Conservation (phyloP, 2,113 vertebrate genomes). For the Calyptomena viridis region DNA sequence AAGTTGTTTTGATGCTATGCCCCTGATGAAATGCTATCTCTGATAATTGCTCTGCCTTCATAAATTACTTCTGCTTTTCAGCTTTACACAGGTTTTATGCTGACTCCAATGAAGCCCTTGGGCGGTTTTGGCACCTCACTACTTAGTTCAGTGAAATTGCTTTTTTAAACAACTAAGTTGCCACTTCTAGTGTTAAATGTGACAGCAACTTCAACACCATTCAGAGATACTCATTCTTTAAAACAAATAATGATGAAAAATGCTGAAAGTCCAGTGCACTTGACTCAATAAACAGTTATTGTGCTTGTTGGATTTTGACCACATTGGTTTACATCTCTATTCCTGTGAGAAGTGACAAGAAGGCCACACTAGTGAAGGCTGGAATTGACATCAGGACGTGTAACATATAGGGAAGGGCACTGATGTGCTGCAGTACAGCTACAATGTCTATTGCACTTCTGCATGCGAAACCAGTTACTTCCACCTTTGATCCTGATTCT, state of each 20-base stretch:
- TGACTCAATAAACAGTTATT: not conserved
- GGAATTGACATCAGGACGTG: not conserved
- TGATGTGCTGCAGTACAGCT: not conserved
- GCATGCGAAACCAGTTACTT: not conserved
- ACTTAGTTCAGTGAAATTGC: not conserved
- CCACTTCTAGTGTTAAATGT: not conserved
- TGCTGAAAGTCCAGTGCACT: not conserved
- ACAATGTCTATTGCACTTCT: not conserved
- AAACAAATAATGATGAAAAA: not conserved
- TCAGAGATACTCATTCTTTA: not conserved
- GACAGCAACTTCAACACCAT: not conserved
- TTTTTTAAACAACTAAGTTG: not conserved
- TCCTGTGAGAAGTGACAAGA: not conserved
- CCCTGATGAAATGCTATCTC: not conserved
- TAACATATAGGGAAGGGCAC: not conserved
- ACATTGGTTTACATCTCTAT: not conserved
- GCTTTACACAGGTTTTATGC: not conserved
- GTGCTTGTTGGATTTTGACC: not conserved
- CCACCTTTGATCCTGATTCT: not conserved
- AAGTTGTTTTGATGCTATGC: not conserved
- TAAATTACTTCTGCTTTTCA: conserved; percentile 13
- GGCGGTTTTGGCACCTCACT: not conserved
- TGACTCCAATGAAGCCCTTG: not conserved
- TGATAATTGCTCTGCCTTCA: not conserved
- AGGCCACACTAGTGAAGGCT: not conserved